Evolutionary conservation across 1,140 invertebrate species (phyloP), one percentile per base, ranked within the genome.

Genomic region (Mycetomoellerius zeteki): DNA sequence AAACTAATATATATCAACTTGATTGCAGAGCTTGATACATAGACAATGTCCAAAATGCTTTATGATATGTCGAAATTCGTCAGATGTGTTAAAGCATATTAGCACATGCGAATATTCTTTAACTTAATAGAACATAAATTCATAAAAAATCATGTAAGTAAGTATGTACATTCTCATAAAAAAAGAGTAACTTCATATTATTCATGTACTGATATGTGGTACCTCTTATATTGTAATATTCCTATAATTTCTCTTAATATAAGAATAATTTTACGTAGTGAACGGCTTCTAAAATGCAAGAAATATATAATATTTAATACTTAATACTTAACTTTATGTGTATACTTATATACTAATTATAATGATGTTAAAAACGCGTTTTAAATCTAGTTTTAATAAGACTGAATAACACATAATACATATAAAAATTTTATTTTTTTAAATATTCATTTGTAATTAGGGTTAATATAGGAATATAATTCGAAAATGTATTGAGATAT

Each of bases 31-130:
- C 33, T 37, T 37, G 0, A 8, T 37, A 7, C n/a, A n/a, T n/a
- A n/a, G n/a, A n/a, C 33, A 4, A 37, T 78, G 76, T 37, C 76
- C 76, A 69, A 67, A 67, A 33, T 80, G 76, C 6, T 27, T 5
- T 8, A 33, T 19, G n/a, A 0, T 2, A 33, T 80, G 24, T 80
- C 7, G 0, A 50, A 2, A 0, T 65, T 80, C 33, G 12, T 0
- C 19, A 64, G 43, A 30, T 37, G 33, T 80, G 8, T 33, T 50
- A 19, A 3, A 16, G 14, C 76, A 80, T 52, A 14, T 80, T 56
- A 14, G 54, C 0, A 37, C 0, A 1, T 80, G 77, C 16, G 47
- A 80, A 27, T 62, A 50, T 37, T 0, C 33, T 1, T 37, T 37
- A 33, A 33, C 33, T 33, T 33, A 37, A 37, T 6, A 8, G 6